Evolutionary conservation across 1,140 invertebrate genomes (phyloP).

Genomic region (Leptinotarsa defecta): DNA sequence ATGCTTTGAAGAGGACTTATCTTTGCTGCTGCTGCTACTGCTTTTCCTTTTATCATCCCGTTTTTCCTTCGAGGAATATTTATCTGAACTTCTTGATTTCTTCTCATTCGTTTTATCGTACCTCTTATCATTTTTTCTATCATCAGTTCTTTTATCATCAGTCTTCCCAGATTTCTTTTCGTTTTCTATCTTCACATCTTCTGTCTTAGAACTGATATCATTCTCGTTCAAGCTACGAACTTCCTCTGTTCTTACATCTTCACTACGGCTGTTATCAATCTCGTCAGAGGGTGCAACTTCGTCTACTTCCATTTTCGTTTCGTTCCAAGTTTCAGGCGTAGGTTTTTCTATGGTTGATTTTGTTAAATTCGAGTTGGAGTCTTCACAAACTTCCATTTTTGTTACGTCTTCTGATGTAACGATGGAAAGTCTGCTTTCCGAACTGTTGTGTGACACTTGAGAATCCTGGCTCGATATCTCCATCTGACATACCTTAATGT

Average conservation of each 20-base stretch:
- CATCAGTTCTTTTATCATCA: slow-evolving; percentile 56
- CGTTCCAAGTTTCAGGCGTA: neutral
- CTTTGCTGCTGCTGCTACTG: slow-evolving; percentile 39
- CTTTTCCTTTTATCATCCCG: slow-evolving; percentile 35
- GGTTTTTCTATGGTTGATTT: slow-evolving; percentile 27
- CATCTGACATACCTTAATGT: slow-evolving; percentile 35
- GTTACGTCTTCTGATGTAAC: slow-evolving; percentile 56
- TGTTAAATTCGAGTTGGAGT: slow-evolving; percentile 33
- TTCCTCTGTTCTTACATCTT: neutral
- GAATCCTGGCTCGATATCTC: slow-evolving; percentile 62
- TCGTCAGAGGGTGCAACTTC: slow-evolving; percentile 3
- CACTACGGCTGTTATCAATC: slow-evolving; percentile 3
- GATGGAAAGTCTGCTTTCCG: slow-evolving; percentile 63
- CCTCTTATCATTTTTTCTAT: slow-evolving; percentile 42
- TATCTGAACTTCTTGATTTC: slow-evolving; percentile 46
- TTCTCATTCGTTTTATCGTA: slow-evolving; percentile 27
- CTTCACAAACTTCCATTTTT: slow-evolving; percentile 53
- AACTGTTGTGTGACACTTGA: slow-evolving; percentile 65
- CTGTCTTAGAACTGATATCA: slow-evolving; percentile 25
- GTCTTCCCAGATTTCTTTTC: slow-evolving; percentile 53
- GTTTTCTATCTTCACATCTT: slow-evolving; percentile 25
- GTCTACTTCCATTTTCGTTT: slow-evolving; percentile 1
- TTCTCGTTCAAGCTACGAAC: neutral
- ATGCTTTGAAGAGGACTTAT: slow-evolving; percentile 33
- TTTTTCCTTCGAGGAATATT: slow-evolving; percentile 28